A percentile compares a stretch with the other conserved stretches of the same genome.
Evolutionary conservation across 30 jellyfish, hydroid and myxozoan species (phyloP).

Genomic region (Nemopilema nomurai): DNA sequence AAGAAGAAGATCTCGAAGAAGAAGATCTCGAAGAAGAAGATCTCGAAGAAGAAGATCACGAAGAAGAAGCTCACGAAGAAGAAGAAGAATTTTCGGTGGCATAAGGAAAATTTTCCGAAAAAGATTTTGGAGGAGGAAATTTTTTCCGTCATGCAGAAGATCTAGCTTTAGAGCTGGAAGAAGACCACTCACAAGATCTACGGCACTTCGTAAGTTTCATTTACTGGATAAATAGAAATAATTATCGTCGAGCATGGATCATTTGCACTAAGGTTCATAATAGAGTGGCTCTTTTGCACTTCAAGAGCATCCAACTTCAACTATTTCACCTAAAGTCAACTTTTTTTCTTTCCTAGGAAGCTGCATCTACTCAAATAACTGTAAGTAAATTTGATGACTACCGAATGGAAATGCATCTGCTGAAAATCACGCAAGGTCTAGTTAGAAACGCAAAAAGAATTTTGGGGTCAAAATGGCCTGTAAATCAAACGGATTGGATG

Average conservation of each 20-base stretch:
- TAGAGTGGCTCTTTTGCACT: too few species aligned
- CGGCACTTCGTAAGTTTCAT: constrained; percentile 4
- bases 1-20: neutral
- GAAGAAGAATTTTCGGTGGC: neutral
- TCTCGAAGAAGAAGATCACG: neutral
- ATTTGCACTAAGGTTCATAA: too few species aligned
- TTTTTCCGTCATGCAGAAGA: constrained; percentile 28
- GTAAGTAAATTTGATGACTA: constrained; percentile 3
- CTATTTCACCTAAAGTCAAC: too few species aligned
- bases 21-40: too few species aligned
- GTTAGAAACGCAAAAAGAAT: too few species aligned
- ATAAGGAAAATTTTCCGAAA: constrained; percentile 22
- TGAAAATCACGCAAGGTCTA: too few species aligned
- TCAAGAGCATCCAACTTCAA: too few species aligned
- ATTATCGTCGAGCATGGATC: too few species aligned
- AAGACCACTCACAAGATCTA: neutral
- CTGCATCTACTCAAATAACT: constrained; percentile 23
- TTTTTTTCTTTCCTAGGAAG: neutral
- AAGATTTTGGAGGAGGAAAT: constrained; percentile 17
- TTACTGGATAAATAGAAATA: too few species aligned
- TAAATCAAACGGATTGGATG: too few species aligned
- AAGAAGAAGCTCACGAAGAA: constrained; percentile 11
- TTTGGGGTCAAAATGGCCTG: too few species aligned
- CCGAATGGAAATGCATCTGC: neutral
- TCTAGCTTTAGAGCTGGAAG: neutral